Evolutionary conservation across 2,888 invertebrate genomes (phyloP), one percentile per base, ranked within the genome.

Genomic region (Leucoma salicis): DNA sequence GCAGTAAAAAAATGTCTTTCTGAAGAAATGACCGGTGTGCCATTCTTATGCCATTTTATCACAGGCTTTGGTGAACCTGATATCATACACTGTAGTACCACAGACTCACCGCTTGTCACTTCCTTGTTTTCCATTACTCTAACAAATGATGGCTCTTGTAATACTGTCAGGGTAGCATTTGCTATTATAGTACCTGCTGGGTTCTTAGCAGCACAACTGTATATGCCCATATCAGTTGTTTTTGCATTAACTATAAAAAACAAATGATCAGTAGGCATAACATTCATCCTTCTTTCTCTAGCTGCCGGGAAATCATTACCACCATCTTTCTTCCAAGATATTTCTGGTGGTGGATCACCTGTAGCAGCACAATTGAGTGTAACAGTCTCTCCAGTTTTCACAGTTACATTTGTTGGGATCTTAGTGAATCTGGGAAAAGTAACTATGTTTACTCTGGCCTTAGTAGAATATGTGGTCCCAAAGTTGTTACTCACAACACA

Each of bases 301-400:
- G 98, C 98, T 3, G 99, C 98, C 5, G 98, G 98, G 78, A 99
- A 98, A 70, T 97, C 95, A 70, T 95, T 95, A 0, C 95, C 96
- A n/a, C 96, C 96, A 83, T 96, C 96, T 81, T 97, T 97, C 65
- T 96, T 95, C 94, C 97, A 95, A 0, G 95, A 94, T 61, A 97
- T 96, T 82, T 96, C 95, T 12, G 98, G 98, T 35, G 92, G 86
- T 0, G 98, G 98, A 68, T 95, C 95, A 0, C 98, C 98, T 44
- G 92, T 92, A 2, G 98, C 98, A 10, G 96, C 95, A 90, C 99
- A 99, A 68, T 97, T 97, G 16, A 99, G 90, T 42, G 94, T 93
- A 0, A 96, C 98, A 10, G 95, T 96, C 53, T 94, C 94, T 6
- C 97, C 97, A 11, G 96, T 94, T 70, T 93, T 93, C 2, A 96